Evolutionary conservation across 2,113 vertebrate species (phyloP).

Genomic region (Phalacrocorax pelagicus): DNA sequence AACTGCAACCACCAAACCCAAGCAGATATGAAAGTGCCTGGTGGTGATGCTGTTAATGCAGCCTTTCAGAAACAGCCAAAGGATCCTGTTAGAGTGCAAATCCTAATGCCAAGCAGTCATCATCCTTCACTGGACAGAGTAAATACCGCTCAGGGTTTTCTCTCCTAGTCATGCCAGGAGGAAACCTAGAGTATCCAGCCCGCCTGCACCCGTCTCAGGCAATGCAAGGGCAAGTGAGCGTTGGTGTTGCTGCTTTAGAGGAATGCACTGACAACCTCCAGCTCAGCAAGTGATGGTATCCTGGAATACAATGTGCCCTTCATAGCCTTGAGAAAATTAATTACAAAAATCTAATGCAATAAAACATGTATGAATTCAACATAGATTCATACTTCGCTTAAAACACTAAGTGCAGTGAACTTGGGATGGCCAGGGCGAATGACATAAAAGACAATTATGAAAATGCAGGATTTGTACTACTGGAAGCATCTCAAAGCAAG

Average conservation of each 20-base stretch:
- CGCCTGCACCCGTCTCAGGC: neutral
- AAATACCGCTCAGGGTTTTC: accelerated
- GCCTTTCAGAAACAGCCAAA: neutral
- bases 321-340: neutral
- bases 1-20: neutral
- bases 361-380: neutral
- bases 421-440: neutral
- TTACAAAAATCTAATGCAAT: neutral
- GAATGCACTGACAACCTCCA: neutral
- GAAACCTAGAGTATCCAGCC: neutral
- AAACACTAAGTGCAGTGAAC: neutral
- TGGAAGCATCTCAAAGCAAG: neutral
- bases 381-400: neutral
- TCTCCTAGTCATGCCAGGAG: neutral
- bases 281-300: neutral
- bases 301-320: neutral
- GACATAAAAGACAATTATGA: neutral
- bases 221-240: neutral
- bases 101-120: neutral
- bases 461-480: neutral
- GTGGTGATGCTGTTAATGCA: neutral
- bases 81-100: neutral
- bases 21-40: neutral
- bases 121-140: neutral
- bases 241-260: neutral